Conservation (phyloP, 2,888 invertebrate genomes). For the Andrena dorsata region DNA sequence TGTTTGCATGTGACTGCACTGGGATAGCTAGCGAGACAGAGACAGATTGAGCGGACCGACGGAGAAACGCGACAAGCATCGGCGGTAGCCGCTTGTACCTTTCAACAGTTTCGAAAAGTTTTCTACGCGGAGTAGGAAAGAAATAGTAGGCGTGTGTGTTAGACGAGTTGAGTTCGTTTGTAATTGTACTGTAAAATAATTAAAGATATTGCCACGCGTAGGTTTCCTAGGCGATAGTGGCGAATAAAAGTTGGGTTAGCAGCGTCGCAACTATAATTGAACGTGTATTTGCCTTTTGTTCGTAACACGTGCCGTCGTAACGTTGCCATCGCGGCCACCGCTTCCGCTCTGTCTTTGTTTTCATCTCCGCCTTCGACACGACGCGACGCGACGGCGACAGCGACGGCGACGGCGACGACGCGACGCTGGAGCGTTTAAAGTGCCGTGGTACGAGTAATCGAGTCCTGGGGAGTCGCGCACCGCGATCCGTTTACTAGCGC, state of each 20-base stretch:
- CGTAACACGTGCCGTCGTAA: constrained; percentile 10
- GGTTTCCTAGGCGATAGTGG: background rate
- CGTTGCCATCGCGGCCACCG: constrained; percentile 1
- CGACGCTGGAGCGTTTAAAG: constrained; percentile 57
- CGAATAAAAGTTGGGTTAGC: background rate
- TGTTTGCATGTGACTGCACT: constrained; percentile 11
- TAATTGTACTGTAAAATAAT: no score
- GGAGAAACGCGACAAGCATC: background rate
- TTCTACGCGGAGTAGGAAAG: background rate
- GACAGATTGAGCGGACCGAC: background rate
- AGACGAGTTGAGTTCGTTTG: no score
- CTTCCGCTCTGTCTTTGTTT: background rate
- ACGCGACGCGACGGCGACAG: no score
- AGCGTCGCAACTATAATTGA: background rate
- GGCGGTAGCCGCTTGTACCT: constrained; percentile 29
- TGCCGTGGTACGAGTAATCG: constrained; percentile 60
- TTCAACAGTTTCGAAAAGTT: constrained; percentile 20
- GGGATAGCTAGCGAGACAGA: constrained; percentile 10
- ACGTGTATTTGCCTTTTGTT: background rate
- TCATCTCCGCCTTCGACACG: constrained; percentile 48
- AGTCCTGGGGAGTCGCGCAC: constrained; percentile 59
- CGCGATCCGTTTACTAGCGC: constrained; percentile 57
- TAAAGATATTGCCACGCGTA: no score
- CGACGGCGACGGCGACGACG: constrained; percentile 48
- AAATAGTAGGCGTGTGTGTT: no score